Conservation (phyloP, 2,797 vertebrate genomes). For the Gallinago nigripennis region DNA sequence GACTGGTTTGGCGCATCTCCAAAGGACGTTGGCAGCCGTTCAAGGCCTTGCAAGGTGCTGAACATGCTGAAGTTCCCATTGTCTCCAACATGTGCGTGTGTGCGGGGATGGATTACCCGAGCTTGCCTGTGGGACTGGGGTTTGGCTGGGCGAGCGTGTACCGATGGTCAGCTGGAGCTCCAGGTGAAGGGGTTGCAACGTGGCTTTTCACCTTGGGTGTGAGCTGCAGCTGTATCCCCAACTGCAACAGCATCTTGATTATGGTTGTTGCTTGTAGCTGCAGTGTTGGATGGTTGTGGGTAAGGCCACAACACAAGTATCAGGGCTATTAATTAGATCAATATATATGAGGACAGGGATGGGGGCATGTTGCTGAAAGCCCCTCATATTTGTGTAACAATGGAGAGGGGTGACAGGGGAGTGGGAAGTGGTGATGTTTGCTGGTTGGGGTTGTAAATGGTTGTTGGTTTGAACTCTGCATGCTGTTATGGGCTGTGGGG, state of each 20-base stretch:
- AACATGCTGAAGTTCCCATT: neutral
- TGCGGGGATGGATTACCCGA: neutral
- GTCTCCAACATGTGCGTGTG: neutral
- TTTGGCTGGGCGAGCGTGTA: rapidly evolving
- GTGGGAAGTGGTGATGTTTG: neutral
- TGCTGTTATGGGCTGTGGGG: rapidly evolving
- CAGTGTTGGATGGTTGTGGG: rapidly evolving
- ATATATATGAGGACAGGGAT: rapidly evolving
- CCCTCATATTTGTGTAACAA: neutral
- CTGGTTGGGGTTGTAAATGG: rapidly evolving
- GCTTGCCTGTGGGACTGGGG: neutral
- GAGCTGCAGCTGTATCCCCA: neutral
- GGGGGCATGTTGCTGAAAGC: rapidly evolving
- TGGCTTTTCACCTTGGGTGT: neutral
- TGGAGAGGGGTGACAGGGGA: neutral
- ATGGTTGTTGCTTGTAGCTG: rapidly evolving
- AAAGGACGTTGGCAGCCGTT: conserved; percentile 34
- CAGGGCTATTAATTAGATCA: rapidly evolving
- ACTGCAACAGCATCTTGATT: rapidly evolving
- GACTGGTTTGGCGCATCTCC: conserved; percentile 17
- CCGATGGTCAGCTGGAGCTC: neutral
- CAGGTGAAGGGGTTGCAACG: neutral
- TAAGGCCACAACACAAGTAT: neutral
- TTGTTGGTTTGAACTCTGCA: rapidly evolving
- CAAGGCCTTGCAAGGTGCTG: conserved; percentile 47